These are phyloP conservation scores for Manduca sexta DNA, from an alignment of 1,140 invertebrate genomes.

Conservation along the genomic window DNA sequence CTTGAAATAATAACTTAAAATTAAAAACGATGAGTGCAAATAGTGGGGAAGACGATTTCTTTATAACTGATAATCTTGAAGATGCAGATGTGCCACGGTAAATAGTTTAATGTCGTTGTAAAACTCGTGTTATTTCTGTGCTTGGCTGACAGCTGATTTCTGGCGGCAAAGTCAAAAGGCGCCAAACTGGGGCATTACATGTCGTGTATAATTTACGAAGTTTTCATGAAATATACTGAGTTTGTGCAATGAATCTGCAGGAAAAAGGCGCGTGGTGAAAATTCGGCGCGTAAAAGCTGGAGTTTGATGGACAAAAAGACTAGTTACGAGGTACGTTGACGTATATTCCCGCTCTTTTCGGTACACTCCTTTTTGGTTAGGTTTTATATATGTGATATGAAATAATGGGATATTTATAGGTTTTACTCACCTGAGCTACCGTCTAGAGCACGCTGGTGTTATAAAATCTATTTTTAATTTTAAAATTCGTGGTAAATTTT, in stretches of 20 bases:
- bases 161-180: constrained; percentile 62
- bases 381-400: constrained; percentile 2
- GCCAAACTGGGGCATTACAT: constrained; percentile 27
- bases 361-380: constrained; percentile 23
- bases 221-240: constrained; percentile 13
- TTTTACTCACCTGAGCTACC: no score
- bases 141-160: constrained; percentile 59
- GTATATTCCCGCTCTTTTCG: constrained; percentile 39
- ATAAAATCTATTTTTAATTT: no score
- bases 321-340: constrained; percentile 42
- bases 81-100: constrained; percentile 46
- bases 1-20: constrained; percentile 9
- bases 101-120: constrained; percentile 10
- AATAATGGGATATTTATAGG: no score
- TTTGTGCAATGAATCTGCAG: constrained; percentile 27
- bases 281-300: constrained; percentile 45
- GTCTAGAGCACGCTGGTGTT: no score
- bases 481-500: no score
- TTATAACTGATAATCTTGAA: constrained; percentile 23
- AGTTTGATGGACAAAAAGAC: constrained; percentile 54
- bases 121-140: constrained; percentile 14
- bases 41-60: constrained; percentile 29
- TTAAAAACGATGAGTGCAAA: constrained; percentile 37
- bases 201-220: constrained; percentile 4
- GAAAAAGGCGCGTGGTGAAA: constrained; percentile 44